phyloP scores from a whole-genome alignment of 2,113 vertebrate species.

The Spea multiplicata region DNA sequence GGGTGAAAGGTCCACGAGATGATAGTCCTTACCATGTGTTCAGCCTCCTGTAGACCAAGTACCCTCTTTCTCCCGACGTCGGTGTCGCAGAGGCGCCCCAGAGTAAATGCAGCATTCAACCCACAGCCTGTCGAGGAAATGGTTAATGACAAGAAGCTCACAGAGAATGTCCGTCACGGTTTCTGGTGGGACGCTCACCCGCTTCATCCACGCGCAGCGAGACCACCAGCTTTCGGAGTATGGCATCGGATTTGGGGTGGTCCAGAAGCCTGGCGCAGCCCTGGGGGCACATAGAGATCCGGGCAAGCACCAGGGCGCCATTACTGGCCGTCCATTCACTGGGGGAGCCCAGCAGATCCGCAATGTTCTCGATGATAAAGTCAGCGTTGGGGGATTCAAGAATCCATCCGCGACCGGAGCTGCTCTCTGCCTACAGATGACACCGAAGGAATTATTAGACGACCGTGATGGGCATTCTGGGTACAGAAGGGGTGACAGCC shows the following conservation, averaged over 20 bases:
- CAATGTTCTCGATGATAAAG: conserved; percentile 49
- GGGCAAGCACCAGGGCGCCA: conserved; percentile 54
- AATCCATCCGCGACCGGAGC: conserved; percentile 50
- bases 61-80: conserved; percentile 46
- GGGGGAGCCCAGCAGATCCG: conserved; percentile 45
- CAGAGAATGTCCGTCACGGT: not conserved
- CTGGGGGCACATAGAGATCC: conserved; percentile 49
- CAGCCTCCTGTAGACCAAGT: conserved; percentile 45
- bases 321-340: conserved; percentile 51
- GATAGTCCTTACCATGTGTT: conserved; percentile 50
- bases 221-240: conserved; percentile 40
- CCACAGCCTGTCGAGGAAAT: conserved; percentile 49
- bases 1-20: no score
- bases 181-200: conserved; percentile 44
- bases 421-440: conserved; percentile 52
- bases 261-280: conserved; percentile 49
- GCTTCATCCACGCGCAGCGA: conserved; percentile 51
- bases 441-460: no score
- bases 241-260: conserved; percentile 43
- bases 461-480: no score
- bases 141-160: not conserved
- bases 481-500: no score
- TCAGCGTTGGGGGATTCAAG: conserved; percentile 43
- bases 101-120: conserved; percentile 59
- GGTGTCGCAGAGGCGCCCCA: conserved; percentile 54